These are phyloP conservation scores for Frankliniella intonsa DNA, from an alignment of 2,888 invertebrate genomes.

Conservation along the genomic window DNA sequence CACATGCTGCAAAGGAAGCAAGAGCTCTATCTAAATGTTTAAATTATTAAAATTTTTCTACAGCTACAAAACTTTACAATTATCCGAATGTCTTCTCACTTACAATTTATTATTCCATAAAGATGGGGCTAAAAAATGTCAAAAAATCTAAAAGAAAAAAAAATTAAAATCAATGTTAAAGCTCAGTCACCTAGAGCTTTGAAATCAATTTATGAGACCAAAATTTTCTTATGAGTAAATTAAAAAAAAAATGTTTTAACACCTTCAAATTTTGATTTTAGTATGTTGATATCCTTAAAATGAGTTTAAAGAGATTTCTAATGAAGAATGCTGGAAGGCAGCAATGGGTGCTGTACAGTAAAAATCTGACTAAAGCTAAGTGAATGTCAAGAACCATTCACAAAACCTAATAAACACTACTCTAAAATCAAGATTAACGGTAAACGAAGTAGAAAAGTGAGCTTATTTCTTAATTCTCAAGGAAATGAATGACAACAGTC, in stretches of 20 bases:
- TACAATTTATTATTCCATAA: neutral
- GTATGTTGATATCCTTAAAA: neutral
- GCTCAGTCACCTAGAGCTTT: constrained; percentile 7
- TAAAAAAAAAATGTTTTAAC: neutral
- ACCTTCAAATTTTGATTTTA: constrained; percentile 13
- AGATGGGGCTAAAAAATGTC: neutral
- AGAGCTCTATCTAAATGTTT: constrained; percentile 10
- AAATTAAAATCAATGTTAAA: neutral
- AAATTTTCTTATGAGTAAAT: neutral
- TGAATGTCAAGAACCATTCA: neutral
- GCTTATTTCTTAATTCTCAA: constrained; percentile 24
- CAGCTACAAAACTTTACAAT: constrained; percentile 16
- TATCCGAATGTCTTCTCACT: neutral
- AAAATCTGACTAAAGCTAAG: constrained; percentile 24
- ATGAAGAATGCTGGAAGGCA: constrained; percentile 13
- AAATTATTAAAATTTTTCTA: neutral
- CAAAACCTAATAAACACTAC: constrained; percentile 8
- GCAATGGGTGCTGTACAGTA: constrained; percentile 24
- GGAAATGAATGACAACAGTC: constrained; percentile 25
- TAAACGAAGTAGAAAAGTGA: constrained; percentile 27
- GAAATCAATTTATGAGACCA: neutral
- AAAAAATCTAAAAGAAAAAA: constrained; percentile 9
- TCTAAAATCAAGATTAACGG: constrained; percentile 23
- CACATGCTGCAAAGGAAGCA: neutral
- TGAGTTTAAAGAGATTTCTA: constrained; percentile 11